Conservation (phyloP, 2,797 vertebrate species). For the Gallirallus australis region DNA sequence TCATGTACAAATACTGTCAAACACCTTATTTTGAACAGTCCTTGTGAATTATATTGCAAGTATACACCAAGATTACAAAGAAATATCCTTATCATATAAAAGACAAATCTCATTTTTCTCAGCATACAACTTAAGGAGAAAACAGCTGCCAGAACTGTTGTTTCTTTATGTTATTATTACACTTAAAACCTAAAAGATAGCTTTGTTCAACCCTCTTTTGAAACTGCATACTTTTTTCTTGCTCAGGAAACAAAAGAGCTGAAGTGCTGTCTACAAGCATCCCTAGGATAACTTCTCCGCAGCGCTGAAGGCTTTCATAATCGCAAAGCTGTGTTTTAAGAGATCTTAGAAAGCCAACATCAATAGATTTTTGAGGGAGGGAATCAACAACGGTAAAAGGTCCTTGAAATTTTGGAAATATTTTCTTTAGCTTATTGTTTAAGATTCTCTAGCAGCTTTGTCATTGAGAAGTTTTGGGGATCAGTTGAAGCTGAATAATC, state of each 20-base stretch:
- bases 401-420: background rate
- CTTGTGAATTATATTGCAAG: background rate
- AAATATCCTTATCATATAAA: background rate
- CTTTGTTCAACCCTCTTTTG: background rate
- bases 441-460: background rate
- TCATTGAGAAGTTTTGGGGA: background rate
- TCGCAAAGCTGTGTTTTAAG: background rate
- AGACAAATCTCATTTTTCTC: background rate
- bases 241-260: background rate
- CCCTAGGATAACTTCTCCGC: background rate
- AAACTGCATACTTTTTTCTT: background rate
- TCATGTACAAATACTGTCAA: background rate
- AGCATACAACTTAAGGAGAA: background rate
- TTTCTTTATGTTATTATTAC: background rate
- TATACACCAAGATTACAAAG: background rate
- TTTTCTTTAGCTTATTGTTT: background rate
- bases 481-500: background rate
- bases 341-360: background rate
- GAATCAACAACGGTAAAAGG: background rate
- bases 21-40: background rate
- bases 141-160: background rate
- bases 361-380: accelerated
- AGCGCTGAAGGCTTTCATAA: background rate
- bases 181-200: background rate
- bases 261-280: background rate